Percentiles rank a stretch among this genome's conserved stretches.
phyloP scores from a whole-genome alignment of 2,888 invertebrate species.

The Ennomos erosarius region DNA sequence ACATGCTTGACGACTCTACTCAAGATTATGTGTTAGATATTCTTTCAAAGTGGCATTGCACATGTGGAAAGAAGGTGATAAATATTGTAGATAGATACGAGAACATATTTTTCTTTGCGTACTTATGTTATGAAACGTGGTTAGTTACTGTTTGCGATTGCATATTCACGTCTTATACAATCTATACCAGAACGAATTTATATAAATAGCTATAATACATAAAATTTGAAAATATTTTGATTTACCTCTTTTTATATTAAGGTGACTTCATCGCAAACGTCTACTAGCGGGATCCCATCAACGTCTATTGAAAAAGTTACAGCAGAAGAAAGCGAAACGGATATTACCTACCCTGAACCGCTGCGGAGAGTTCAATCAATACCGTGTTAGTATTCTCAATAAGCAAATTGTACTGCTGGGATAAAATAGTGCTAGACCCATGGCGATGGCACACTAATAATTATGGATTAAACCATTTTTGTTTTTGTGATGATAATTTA shows the following conservation, averaged over 20 bases:
- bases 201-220: no score
- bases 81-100: no score
- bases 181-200: no score
- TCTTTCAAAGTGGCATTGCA: slow-evolving; percentile 77
- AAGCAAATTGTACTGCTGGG: no score
- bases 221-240: not conserved
- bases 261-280: slow-evolving; percentile 72
- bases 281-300: slow-evolving; percentile 69
- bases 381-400: slow-evolving; percentile 41
- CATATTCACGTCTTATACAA: no score
- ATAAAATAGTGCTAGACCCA: no score
- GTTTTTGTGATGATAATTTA: no score
- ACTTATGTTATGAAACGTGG: no score
- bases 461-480: no score
- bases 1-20: slow-evolving; percentile 68
- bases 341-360: slow-evolving; percentile 58
- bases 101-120: no score
- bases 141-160: no score
- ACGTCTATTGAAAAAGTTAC: slow-evolving; percentile 49
- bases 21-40: slow-evolving; percentile 75
- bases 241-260: slow-evolving; percentile 33
- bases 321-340: slow-evolving; percentile 49
- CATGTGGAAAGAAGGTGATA: slow-evolving; percentile 72
- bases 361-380: slow-evolving; percentile 59
- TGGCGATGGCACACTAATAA: no score